Conservation (phyloP, 1,140 invertebrate genomes). For the Vanessa atalanta region DNA sequence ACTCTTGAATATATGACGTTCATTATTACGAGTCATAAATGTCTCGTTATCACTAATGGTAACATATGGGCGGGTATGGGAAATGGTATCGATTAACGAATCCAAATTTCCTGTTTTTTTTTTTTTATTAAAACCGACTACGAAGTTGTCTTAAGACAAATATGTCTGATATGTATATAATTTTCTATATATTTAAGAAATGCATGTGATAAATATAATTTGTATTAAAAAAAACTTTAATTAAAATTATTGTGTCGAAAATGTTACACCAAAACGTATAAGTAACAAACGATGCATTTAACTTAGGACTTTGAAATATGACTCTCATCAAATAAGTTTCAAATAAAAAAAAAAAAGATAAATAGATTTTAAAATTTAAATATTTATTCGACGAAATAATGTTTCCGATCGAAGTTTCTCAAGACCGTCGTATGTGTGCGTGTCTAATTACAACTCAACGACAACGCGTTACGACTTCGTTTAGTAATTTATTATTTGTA, state of each 20-base stretch:
- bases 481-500: conserved; percentile 12
- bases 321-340: too few species aligned
- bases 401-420: too few species aligned
- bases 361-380: too few species aligned
- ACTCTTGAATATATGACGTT: conserved; percentile 30
- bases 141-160: conserved; percentile 2
- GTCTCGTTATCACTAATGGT: conserved; percentile 71
- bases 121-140: conserved; percentile 48
- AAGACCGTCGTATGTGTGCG: background rate
- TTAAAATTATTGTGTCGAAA: too few species aligned
- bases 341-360: too few species aligned
- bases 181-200: background rate
- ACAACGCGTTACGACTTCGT: background rate
- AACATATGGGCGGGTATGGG: conserved; percentile 66
- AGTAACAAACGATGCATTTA: too few species aligned
- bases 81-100: conserved; percentile 53
- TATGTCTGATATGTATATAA: background rate
- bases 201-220: too few species aligned
- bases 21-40: conserved; percentile 65
- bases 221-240: too few species aligned
- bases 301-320: too few species aligned
- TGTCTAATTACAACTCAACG: background rate
- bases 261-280: too few species aligned
- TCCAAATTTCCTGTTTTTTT: conserved; percentile 62
- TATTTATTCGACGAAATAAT: too few species aligned